These are phyloP conservation scores for Limnephilus rhombicus DNA, from an alignment of 2,888 invertebrate genomes.

Conservation along the genomic window DNA sequence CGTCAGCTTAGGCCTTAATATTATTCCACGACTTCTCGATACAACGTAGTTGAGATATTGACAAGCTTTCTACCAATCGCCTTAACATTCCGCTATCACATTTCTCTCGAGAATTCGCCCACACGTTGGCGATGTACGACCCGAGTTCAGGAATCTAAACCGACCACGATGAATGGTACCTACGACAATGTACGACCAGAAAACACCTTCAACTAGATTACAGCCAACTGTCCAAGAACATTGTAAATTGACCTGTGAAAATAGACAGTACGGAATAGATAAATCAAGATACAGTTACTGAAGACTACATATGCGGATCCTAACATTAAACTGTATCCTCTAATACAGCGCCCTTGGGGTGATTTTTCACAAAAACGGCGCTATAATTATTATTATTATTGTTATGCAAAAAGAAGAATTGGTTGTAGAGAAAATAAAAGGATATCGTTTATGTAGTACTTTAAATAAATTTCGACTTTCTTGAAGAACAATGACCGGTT, in stretches of 20 bases:
- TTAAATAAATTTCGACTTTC: too few species aligned
- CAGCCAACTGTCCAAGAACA: background rate
- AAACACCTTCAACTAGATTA: background rate
- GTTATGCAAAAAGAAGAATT: too few species aligned
- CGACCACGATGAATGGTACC: conserved; percentile 11
- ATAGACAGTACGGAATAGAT: background rate
- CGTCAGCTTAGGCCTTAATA: background rate
- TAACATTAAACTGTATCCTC: too few species aligned
- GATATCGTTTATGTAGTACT: too few species aligned
- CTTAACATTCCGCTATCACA: conserved; percentile 17
- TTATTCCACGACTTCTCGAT: conserved; percentile 20
- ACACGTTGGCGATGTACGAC: conserved; percentile 7
- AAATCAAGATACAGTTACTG: background rate
- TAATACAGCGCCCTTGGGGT: too few species aligned
- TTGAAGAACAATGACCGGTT: too few species aligned
- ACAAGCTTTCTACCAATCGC: conserved; percentile 32
- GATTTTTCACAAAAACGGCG: too few species aligned
- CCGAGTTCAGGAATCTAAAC: conserved; percentile 13
- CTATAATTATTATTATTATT: too few species aligned
- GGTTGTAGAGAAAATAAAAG: too few species aligned
- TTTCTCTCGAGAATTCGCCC: conserved; percentile 44
- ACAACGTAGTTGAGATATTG: background rate
- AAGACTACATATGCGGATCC: too few species aligned
- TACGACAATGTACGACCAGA: background rate
- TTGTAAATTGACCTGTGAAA: background rate